Conservation (phyloP, 1,140 invertebrate genomes). For the Danaus melanippus region DNA sequence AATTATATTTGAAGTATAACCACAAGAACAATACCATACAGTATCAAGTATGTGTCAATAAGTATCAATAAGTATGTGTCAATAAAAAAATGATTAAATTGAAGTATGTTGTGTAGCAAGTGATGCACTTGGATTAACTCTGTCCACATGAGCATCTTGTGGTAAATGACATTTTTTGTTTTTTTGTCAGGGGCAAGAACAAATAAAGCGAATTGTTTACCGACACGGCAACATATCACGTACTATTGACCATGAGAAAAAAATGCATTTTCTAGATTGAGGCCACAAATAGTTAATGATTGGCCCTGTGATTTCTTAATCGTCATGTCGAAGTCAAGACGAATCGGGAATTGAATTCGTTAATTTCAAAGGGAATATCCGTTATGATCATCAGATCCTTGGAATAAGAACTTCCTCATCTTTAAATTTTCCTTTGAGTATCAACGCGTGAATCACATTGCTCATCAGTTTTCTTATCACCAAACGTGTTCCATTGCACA, state of each 20-base stretch:
- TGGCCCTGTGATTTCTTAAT: conserved; percentile 20
- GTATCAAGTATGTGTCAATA: neutral
- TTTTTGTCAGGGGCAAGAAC: no score
- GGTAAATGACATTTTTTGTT: conserved; percentile 9
- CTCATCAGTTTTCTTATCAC: no score
- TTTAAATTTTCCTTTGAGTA: no score
- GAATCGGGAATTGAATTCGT: conserved; percentile 15
- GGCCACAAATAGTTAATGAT: conserved; percentile 16
- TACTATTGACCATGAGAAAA: conserved; percentile 13
- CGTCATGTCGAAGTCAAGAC: conserved; percentile 17
- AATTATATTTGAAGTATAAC: no score
- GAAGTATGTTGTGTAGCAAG: conserved; percentile 1
- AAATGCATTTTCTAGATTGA: conserved; percentile 11
- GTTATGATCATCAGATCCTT: conserved; percentile 10
- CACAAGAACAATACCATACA: no score
- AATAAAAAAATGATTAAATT: neutral
- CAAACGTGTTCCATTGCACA: no score
- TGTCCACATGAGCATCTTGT: conserved; percentile 9
- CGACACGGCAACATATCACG: conserved; percentile 13
- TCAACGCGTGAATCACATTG: neutral
- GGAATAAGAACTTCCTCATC: conserved; percentile 6
- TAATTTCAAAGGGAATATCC: conserved; percentile 16
- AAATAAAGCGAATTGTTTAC: no score
- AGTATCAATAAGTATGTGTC: no score
- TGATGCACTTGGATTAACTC: conserved; percentile 5